Conservation (phyloP, 2,888 invertebrate species). For the Pollenia angustigena region DNA sequence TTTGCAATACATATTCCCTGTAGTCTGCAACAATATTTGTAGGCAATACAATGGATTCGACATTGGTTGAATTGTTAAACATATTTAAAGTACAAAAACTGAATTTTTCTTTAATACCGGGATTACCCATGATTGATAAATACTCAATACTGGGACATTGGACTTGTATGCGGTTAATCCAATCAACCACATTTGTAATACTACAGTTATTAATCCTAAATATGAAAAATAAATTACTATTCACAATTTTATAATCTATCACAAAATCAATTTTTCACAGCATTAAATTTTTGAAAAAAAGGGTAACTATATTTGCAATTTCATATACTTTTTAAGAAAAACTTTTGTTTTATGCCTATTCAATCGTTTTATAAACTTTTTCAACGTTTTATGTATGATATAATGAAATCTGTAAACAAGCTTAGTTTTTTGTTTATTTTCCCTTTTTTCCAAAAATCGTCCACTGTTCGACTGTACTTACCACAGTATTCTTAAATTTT, state of each 20-base stretch:
- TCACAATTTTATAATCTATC: no score
- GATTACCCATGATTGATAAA: conserved; percentile 92
- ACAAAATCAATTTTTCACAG: no score
- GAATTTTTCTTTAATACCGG: conserved; percentile 88
- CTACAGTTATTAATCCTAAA: conserved; percentile 88
- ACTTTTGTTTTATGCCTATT: no score
- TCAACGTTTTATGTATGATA: no score
- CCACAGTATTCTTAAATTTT: conserved; percentile 91
- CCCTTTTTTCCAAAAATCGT: no score
- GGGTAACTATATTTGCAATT: no score
- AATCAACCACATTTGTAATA: conserved; percentile 88
- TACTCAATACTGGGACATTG: conserved; percentile 90
- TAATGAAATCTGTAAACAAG: no score
- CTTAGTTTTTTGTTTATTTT: no score
- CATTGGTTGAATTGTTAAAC: conserved; percentile 80
- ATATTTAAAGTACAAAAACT: conserved; percentile 70
- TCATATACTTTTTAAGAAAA: no score
- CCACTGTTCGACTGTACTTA: conserved; percentile 77
- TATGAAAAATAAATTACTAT: not conserved
- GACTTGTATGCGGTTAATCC: conserved; percentile 88
- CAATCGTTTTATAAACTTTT: no score
- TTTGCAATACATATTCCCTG: conserved; percentile 79
- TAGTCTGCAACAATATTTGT: conserved; percentile 82
- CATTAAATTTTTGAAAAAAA: no score
- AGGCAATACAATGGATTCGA: conserved; percentile 43